Conservation (phyloP, 2,113 vertebrate genomes). For the Brienomyrus brachyistius region DNA sequence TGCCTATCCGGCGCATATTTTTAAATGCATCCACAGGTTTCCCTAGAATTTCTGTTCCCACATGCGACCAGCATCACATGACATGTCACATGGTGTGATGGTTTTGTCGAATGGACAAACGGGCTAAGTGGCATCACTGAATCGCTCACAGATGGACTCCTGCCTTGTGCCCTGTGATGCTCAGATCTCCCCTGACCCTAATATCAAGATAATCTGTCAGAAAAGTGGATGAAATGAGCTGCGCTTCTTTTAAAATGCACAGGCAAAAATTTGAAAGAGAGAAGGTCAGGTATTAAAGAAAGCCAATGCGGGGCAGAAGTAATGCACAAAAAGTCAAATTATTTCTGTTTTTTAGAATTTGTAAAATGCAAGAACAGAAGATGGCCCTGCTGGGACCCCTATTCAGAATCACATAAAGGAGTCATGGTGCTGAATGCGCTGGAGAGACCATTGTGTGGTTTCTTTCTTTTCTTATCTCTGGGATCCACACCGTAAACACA, state of each 20-base stretch:
- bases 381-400: background rate
- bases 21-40: background rate
- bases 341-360: background rate
- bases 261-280: background rate
- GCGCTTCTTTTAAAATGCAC: background rate
- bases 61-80: background rate
- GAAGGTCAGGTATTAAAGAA: background rate
- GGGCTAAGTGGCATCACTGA: slow-evolving; percentile 2
- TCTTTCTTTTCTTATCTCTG: background rate
- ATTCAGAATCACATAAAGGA: slow-evolving; percentile 10
- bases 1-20: background rate
- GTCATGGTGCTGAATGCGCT: background rate
- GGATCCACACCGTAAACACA: background rate
- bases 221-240: background rate
- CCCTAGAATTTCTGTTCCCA: background rate
- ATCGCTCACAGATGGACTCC: background rate
- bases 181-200: background rate
- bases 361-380: slow-evolving; percentile 12
- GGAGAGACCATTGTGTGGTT: background rate
- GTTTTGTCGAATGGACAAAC: background rate
- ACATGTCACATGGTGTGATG: background rate
- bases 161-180: background rate
- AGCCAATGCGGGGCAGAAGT: background rate
- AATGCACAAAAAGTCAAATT: background rate
- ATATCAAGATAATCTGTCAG: background rate